A percentile compares a stretch with the other conserved stretches of the same genome.
Conservation (phyloP, 1,140 invertebrate species). For the Danaus plexippus region DNA sequence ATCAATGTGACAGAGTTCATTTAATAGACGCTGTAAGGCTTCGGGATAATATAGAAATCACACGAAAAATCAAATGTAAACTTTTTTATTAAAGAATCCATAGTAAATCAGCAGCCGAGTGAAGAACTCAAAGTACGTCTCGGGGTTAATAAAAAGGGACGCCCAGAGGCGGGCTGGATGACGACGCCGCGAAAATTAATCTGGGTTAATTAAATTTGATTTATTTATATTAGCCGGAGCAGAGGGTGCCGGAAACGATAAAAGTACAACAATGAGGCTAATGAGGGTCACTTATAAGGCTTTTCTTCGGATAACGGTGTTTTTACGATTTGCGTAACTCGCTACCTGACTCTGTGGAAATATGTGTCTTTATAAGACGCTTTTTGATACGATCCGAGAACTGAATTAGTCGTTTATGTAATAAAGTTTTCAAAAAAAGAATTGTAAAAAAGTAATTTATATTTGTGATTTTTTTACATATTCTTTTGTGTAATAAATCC, state of each 20-base stretch:
- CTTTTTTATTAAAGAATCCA: constrained; percentile 67
- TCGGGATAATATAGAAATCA: constrained; percentile 33
- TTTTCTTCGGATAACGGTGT: constrained; percentile 54
- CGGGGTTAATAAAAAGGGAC: constrained; percentile 60
- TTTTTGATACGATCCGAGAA: no score
- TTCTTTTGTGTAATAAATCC: no score
- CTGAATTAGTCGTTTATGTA: no score
- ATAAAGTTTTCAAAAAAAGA: no score
- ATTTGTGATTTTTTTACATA: no score
- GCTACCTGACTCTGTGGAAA: constrained; percentile 4
- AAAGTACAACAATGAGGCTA: constrained; percentile 60
- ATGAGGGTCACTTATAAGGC: constrained; percentile 62
- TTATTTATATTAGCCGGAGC: constrained; percentile 55
- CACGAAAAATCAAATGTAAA: constrained; percentile 59
- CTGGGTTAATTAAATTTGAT: constrained; percentile 66
- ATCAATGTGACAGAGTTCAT: constrained; percentile 41
- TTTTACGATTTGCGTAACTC: constrained; percentile 44
- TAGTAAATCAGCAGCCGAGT: constrained; percentile 43
- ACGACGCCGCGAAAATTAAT: constrained; percentile 63
- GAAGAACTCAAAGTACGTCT: constrained; percentile 47
- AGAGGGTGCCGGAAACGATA: constrained; percentile 44
- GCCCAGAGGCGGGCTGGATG: constrained; percentile 30
- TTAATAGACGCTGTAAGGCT: constrained; percentile 49
- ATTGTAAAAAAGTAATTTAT: no score
- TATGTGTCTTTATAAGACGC: no score